These are phyloP conservation scores for Zaprionus taronus DNA, from an alignment of 1,140 invertebrate genomes.

Conservation along the genomic window DNA sequence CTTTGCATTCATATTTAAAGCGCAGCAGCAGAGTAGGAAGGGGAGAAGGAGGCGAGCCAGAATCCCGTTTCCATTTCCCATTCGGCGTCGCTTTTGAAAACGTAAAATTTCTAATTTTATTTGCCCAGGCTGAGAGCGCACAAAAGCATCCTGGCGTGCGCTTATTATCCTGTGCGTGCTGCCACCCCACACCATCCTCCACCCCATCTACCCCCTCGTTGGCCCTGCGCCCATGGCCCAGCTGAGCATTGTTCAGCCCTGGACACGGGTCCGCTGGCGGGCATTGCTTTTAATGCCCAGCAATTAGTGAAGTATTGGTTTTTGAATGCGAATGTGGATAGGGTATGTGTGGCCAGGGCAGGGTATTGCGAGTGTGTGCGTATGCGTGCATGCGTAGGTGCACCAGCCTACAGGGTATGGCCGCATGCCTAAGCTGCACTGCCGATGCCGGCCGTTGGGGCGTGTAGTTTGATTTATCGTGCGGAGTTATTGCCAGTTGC, in stretches of 20 bases:
- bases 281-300: constrained; percentile 80
- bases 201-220: constrained; percentile 1
- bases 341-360: neutral
- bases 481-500: constrained; percentile 45
- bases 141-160: constrained; percentile 78
- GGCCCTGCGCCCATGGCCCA: constrained; percentile 32
- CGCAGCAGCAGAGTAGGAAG: neutral
- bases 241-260: constrained; percentile 68
- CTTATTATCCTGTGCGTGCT: constrained; percentile 78
- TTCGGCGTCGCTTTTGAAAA: constrained; percentile 73
- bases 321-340: constrained; percentile 56
- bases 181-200: constrained; percentile 3
- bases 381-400: neutral
- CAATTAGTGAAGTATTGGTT: constrained; percentile 80
- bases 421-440: neutral
- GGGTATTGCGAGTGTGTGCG: neutral
- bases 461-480: constrained; percentile 65
- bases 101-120: constrained; percentile 82
- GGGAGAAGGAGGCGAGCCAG: neutral
- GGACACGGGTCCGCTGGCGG: constrained; percentile 62
- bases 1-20: constrained; percentile 73
- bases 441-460: neutral
- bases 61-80: constrained; percentile 41
- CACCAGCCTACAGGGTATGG: neutral
- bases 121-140: constrained; percentile 65